Base-by-base conservation (phyloP, 2,113 vertebrate species). In the Oncorhynchus masou region DNA sequence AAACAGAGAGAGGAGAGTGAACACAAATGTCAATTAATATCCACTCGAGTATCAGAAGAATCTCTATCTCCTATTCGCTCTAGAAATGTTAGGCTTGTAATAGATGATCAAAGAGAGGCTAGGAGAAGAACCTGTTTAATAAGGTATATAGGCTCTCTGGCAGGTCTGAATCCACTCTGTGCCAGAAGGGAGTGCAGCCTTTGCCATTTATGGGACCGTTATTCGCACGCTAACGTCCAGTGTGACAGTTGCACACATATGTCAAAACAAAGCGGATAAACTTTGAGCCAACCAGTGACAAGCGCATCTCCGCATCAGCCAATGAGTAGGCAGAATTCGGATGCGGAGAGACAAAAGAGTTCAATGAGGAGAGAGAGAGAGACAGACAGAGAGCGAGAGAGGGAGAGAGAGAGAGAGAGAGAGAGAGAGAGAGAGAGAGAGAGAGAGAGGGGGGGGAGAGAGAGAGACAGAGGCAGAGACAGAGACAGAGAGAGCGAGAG, bases 241-340 rank as follows among this genome's bases (percentile, higher is more conserved):
- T 19, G 51, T 1, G 15, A 22, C 68, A 70, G n/a, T 70, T 19
- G 29, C 27, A 54, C 69, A 3, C 24, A 66, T 3, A 22, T 68
- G 9, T 22, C 68, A 59, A 67, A 71, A 80, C 81, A 60, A 75
- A 80, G 60, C 70, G 22, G 7, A 45, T 6, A 57, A 79, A 82
- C 84, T 87, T 81, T 71, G 45, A 25, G 7, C 89, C 89, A 88
- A 89, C 89, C 79, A 80, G 79, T 45, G 3, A 19, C 0, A 3
- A 29, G 2, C 4, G 76, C 78, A 9, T 75, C 79, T 74, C 9
- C 2, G 34, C 31, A 25, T 67, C 72, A 71, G 74, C 90, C 89
- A 91, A 91, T 85, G 31, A 62, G 74, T 70, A 65, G n/a, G 3
- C 69, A 24, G 31, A 29, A 60, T 59, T 70, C 22, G 12, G 48